Base-by-base conservation (phyloP, 2,888 invertebrate species). In the Xestia xanthographa region DNA sequence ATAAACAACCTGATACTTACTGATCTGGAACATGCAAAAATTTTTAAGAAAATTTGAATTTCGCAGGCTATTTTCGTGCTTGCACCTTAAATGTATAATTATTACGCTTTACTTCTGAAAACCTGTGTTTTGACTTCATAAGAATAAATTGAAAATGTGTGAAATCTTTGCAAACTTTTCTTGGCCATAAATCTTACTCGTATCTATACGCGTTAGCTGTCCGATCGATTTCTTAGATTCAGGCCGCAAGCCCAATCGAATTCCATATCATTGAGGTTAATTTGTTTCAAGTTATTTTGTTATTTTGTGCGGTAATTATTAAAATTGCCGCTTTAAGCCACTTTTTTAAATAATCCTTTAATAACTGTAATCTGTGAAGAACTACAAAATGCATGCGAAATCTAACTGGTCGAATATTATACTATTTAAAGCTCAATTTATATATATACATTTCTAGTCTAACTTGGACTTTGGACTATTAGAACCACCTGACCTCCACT, bases 391-490 rank as follows among this genome's bases (percentile, higher is more conserved):
- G 22, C 26, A n/a, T 43, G 11, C 26, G 0, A 48, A 50, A 68
- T 41, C 4, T n/a, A 22, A 17, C 17, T 17, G 26, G 8, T 5
- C 12, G 5, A 38, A 38, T 73, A 17, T 48, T 34, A n/a, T n/a
- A n/a, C n/a, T n/a, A n/a, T n/a, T n/a, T n/a, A n/a, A n/a, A n/a
- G n/a, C n/a, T n/a, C n/a, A n/a, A n/a, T n/a, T n/a, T n/a, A n/a
- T n/a, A n/a, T 20, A 34, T 34, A 4, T 34, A n/a, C 1, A 50
- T 22, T 63, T 53, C 29, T 43, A 43, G 43, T 34, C 5, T 45
- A 12, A 73, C n/a, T 41, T 53, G 50, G 29, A 63, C 77, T 77
- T 63, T 77, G 14, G 34, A 75, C 34, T 26, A 26, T 20, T 11
- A 22, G n/a, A 50, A 29, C 20, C 2, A 34, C 34, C 43, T 53